These are phyloP conservation scores for Capitella teleta DNA, from an alignment of 1,140 invertebrate genomes.

Conservation along the genomic window DNA sequence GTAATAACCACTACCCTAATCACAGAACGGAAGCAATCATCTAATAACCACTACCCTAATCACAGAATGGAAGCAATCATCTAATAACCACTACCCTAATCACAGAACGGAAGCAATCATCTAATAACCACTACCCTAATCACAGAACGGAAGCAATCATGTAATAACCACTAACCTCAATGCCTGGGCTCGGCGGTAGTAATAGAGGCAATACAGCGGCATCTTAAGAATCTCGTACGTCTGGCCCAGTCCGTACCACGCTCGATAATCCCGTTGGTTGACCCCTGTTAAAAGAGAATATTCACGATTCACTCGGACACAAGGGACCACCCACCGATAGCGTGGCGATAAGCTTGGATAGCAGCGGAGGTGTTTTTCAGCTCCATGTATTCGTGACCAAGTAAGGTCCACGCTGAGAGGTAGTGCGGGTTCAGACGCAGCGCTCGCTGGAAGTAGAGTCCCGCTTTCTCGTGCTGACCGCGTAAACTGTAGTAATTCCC, in stretches of 20 bases:
- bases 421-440: constrained; percentile 89
- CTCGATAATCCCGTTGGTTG: constrained; percentile 66
- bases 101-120: too few relatives aligned
- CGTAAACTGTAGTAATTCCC: constrained; percentile 96
- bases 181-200: constrained; percentile 91
- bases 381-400: constrained; percentile 99
- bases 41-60: too few relatives aligned
- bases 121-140: too few relatives aligned
- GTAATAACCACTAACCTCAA: too few relatives aligned
- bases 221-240: constrained; percentile 96
- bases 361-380: constrained; percentile 96
- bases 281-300: constrained; percentile 59
- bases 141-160: too few relatives aligned
- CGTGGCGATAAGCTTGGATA: constrained; percentile 91
- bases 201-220: constrained; percentile 88
- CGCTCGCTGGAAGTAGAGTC: constrained; percentile 90
- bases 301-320: constrained; percentile 2
- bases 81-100: too few relatives aligned
- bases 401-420: constrained; percentile 87
- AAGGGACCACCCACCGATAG: constrained; percentile 59
- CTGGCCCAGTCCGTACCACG: constrained; percentile 98
- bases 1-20: too few relatives aligned
- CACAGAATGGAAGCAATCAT: too few relatives aligned
- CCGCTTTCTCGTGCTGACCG: constrained; percentile 90
- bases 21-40: too few relatives aligned